Conservation (phyloP, 2,888 invertebrate genomes). For the Melipona bicolor region DNA sequence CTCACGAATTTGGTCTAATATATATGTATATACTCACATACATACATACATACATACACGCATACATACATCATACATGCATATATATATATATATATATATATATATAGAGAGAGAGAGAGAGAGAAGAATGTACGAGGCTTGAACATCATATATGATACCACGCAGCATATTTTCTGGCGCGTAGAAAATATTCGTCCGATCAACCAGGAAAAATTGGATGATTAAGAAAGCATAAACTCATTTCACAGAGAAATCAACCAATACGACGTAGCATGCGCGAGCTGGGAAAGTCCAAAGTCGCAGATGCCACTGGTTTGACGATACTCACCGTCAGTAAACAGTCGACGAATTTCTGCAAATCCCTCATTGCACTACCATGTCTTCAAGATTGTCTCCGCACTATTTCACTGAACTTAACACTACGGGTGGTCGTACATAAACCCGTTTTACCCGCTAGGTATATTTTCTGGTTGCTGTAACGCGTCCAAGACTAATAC, state of each 20-base stretch:
- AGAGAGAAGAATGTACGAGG: slow-evolving; percentile 42
- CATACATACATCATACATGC: too few species aligned
- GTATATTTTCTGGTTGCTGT: slow-evolving; percentile 56
- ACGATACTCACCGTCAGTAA: slow-evolving; percentile 64
- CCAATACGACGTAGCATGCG: slow-evolving; percentile 38
- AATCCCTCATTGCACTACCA: slow-evolving; percentile 72
- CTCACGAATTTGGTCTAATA: slow-evolving; percentile 52
- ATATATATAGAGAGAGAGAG: too few species aligned
- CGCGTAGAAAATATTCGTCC: neutral
- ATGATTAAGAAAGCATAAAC: neutral
- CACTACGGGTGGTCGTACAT: slow-evolving; percentile 56
- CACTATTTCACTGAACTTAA: slow-evolving; percentile 59
- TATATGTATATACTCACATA: neutral
- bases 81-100: too few species aligned
- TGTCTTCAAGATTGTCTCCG: slow-evolving; percentile 56
- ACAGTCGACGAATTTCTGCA: slow-evolving; percentile 54
- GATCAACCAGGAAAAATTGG: slow-evolving; percentile 3
- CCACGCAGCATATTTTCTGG: neutral
- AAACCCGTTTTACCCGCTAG: slow-evolving; percentile 68
- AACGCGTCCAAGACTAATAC: slow-evolving; percentile 46
- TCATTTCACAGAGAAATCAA: slow-evolving; percentile 16
- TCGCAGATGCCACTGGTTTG: slow-evolving; percentile 12
- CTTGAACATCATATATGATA: slow-evolving; percentile 19
- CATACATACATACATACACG: too few species aligned
- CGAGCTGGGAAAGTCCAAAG: slow-evolving; percentile 50